Evolutionary conservation across 1,140 invertebrate genomes (phyloP), one percentile per base, ranked within the genome.

Genomic region (Potamilus streckersoni): DNA sequence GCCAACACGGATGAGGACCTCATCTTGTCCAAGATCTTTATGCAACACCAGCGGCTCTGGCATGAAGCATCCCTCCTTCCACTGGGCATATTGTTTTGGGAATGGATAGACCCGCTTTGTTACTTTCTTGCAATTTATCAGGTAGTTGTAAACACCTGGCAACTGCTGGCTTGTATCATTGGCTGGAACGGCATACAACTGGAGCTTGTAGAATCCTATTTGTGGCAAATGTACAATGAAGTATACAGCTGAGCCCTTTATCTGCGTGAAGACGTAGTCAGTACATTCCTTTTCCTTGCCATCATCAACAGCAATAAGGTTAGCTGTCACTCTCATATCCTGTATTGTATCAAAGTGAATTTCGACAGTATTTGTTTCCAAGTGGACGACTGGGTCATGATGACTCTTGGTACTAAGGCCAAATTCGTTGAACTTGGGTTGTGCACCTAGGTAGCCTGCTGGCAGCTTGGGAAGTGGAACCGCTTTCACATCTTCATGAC

Each of bases 31-130:
- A 17, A 71, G 73, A 20, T 78, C 69, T 31, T 76, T 78, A 58
- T 76, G 66, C 8, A 88, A 80, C 11, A 78, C 73, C 15, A 84
- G 64, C 1, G 89, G 89, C 15, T 82, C 74, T 65, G 78, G 81
- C 80, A 90, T 86, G 80, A 78, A 87, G 76, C 89, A 90, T 12
- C 89, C 89, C 70, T 90, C 88, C 71, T 89, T 89, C 89, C 89
- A 90, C 72, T 89, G 88, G 11, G 87, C 87, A 69, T 86, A 90
- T 79, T 90, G 89, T 67, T 88, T 86, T 11, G 89, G 89, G 85
- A 85, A 90, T 17, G 84, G 82, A 60, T 60, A 60, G 0, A 69
- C 74, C 2, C 73, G 66, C 67, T 74, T 64, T 3, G 73, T 79
- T 31, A 83, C 61, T 55, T 74, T 79, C 58, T 80, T 74, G 60